Percentiles rank a stretch among this genome's conserved stretches.
Evolutionary conservation across 2,113 vertebrate genomes (phyloP).

Genomic region (Hiodon tergisus): DNA sequence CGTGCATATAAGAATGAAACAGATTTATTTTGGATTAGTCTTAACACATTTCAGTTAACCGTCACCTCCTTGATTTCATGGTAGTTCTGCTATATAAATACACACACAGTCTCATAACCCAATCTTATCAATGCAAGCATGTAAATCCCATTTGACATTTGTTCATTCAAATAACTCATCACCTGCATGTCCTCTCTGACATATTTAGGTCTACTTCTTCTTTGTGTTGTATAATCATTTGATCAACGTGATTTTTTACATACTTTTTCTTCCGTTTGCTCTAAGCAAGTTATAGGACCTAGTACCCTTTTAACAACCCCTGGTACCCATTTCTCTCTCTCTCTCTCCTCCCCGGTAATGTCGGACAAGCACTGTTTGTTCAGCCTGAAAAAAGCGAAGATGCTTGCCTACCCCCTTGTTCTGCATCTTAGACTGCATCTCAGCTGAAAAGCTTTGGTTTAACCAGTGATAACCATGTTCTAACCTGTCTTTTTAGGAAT

Average conservation of each 20-base stretch:
- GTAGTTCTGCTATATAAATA: no score
- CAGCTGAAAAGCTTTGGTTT: slow-evolving; percentile 7
- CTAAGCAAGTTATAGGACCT: slow-evolving; percentile 13
- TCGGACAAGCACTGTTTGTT: not conserved
- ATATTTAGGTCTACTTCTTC: no score
- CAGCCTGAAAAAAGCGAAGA: not conserved
- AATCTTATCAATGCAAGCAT: no score
- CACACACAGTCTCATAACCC: no score
- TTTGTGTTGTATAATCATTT: no score
- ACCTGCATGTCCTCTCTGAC: no score
- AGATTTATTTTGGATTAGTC: no score
- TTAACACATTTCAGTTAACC: no score
- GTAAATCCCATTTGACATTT: no score
- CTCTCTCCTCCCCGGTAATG: slow-evolving; percentile 8
- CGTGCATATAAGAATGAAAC: no score
- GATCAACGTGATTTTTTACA: not conserved
- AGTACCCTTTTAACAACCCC: slow-evolving; percentile 10
- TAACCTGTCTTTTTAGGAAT: slow-evolving; percentile 21
- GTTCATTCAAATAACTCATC: no score
- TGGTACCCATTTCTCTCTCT: not conserved
- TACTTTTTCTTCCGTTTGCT: slow-evolving; percentile 12
- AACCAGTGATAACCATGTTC: not conserved
- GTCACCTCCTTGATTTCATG: no score
- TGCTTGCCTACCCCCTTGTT: not conserved
- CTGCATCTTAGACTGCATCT: slow-evolving; percentile 6